A percentile compares a stretch with the other conserved stretches of the same genome.
These are phyloP conservation scores for Autographa gamma DNA, from an alignment of 2,888 invertebrate species.

Conservation along the genomic window DNA sequence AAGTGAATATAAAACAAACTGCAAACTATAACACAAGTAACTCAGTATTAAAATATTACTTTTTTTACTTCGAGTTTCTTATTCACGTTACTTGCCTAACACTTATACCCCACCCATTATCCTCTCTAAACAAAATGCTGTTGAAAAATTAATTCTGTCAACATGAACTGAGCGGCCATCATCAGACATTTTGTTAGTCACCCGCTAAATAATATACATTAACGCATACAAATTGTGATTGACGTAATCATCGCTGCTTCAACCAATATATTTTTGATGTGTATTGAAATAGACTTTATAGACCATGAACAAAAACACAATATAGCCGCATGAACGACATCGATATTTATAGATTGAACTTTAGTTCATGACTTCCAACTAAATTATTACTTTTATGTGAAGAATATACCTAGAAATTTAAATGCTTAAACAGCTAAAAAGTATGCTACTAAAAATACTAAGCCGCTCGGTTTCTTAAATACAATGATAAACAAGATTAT, in stretches of 20 bases:
- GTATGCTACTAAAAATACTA: no score
- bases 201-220: conserved; percentile 27
- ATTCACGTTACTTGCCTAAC: background rate
- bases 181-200: background rate
- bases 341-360: no score
- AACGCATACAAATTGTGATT: conserved; percentile 27
- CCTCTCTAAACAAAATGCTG: background rate
- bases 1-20: no score
- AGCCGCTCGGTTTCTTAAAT: no score
- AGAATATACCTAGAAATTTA: no score
- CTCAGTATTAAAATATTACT: no score
- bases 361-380: no score
- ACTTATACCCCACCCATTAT: background rate
- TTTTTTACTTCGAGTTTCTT: background rate
- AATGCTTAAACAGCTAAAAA: no score
- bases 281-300: conserved; percentile 8
- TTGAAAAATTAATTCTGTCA: background rate
- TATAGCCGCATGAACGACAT: no score
- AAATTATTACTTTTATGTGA: no score
- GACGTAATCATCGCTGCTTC: background rate
- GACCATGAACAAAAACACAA: background rate
- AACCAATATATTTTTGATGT: conserved; percentile 19
- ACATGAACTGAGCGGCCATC: background rate
- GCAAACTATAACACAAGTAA: no score
- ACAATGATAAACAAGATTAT: background rate